These are phyloP conservation scores for Sterna hirundo DNA, from an alignment of 2,113 vertebrate genomes.

Conservation along the genomic window DNA sequence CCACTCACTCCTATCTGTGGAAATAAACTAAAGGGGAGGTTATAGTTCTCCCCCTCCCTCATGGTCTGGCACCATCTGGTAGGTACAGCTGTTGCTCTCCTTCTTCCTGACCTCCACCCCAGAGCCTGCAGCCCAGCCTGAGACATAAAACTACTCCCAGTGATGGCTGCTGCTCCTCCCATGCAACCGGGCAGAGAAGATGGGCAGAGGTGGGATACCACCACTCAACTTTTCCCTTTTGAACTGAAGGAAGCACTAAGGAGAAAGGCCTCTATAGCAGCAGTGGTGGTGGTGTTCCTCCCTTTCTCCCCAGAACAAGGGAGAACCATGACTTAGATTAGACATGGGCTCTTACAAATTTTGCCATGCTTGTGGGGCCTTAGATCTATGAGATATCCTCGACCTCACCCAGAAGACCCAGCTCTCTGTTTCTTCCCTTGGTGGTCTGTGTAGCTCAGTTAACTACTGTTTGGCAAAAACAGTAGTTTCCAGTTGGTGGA, in stretches of 20 bases:
- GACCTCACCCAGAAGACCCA: neutral
- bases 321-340: neutral
- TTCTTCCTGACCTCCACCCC: neutral
- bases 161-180: neutral
- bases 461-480: neutral
- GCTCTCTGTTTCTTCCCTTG: neutral
- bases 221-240: neutral
- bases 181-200: neutral
- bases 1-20: neutral
- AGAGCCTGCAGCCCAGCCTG: neutral
- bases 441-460: neutral
- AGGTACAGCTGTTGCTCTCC: neutral
- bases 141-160: neutral
- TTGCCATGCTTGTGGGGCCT: neutral
- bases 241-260: accelerated
- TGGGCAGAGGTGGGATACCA: neutral
- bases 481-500: neutral
- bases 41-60: neutral
- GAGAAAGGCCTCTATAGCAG: neutral
- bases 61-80: neutral
- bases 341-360: neutral
- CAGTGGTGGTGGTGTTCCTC: neutral
- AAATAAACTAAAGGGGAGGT: neutral
- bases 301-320: neutral
- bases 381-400: neutral